Evolutionary conservation across 1,140 invertebrate species (phyloP).

Genomic region (Drosophila orosa): DNA sequence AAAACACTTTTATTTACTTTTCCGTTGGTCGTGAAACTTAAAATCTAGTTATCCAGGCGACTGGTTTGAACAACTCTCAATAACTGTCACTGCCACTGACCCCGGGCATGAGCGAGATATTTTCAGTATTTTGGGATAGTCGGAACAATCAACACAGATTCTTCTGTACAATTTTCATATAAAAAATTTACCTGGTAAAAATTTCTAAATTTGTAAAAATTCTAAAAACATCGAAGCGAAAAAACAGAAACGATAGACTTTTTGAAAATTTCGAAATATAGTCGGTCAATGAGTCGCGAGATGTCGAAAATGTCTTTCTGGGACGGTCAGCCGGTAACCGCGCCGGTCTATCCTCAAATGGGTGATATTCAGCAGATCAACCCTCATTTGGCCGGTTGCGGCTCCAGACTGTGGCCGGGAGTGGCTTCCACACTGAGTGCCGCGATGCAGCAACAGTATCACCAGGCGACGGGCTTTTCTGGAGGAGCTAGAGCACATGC

Average conservation of each 20-base stretch:
- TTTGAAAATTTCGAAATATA: background rate
- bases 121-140: background rate
- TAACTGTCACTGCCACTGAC: background rate
- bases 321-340: constrained; percentile 43
- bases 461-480: background rate
- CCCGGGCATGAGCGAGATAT: background rate
- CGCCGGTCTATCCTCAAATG: constrained; percentile 40
- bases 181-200: background rate
- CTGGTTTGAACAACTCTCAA: background rate
- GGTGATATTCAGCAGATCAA: constrained; percentile 17
- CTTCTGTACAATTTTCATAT: background rate
- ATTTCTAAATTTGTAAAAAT: background rate
- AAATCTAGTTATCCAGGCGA: background rate
- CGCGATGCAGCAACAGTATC: background rate
- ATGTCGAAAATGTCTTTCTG: constrained; percentile 35
- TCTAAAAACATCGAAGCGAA: background rate
- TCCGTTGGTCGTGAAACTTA: background rate
- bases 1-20: too few relatives aligned
- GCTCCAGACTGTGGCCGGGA: background rate
- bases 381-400: background rate
- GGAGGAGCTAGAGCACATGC: background rate
- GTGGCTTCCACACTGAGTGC: too few relatives aligned
- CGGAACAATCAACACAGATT: background rate
- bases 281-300: background rate
- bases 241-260: background rate